These are phyloP conservation scores for Delia radicum DNA, from an alignment of 1,140 invertebrate genomes.

Conservation along the genomic window DNA sequence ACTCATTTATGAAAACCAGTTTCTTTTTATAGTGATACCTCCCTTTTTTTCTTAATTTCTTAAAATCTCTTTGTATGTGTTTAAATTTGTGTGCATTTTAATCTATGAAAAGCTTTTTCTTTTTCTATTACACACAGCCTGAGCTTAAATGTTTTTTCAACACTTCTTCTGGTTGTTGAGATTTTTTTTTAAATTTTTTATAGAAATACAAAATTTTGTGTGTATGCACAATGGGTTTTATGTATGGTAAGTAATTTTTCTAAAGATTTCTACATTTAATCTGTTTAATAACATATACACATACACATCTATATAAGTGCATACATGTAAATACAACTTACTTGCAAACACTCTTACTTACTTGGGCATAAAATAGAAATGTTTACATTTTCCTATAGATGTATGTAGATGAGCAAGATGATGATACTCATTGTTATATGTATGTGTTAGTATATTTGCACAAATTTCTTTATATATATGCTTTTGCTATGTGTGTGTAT, in stretches of 20 bases:
- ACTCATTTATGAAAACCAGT: too few species aligned
- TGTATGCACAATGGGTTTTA: neutral
- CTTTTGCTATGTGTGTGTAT: neutral
- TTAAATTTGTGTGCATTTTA: neutral
- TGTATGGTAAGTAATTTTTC: neutral
- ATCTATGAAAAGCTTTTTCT: neutral
- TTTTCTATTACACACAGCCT: neutral
- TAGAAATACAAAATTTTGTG: too few species aligned
- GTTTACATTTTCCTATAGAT: neutral
- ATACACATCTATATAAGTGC: neutral
- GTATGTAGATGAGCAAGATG: neutral
- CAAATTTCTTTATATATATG: neutral
- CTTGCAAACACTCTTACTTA: neutral
- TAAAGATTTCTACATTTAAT: neutral
- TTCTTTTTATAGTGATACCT: too few species aligned
- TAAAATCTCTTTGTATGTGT: too few species aligned
- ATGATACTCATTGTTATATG: too few species aligned
- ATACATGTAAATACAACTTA: neutral
- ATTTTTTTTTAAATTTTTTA: too few species aligned
- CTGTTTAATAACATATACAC: neutral
- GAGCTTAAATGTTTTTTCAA: neutral
- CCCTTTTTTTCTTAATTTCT: too few species aligned
- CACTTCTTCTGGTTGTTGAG: neutral
- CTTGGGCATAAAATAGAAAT: neutral
- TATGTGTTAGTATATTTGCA: too few species aligned